phyloP scores from a whole-genome alignment of 2,888 invertebrate genomes.

The Acleris sparsana region DNA sequence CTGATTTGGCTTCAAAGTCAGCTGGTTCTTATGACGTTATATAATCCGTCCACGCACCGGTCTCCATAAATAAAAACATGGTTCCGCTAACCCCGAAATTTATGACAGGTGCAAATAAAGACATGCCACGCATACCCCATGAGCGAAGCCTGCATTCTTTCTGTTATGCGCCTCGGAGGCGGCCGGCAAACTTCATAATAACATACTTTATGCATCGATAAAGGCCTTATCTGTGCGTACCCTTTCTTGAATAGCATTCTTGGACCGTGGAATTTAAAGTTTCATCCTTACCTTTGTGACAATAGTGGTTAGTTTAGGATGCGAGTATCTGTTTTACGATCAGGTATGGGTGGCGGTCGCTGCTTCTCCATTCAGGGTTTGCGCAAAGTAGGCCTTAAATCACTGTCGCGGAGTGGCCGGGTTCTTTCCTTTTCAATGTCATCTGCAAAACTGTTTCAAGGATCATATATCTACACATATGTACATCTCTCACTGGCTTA shows the following conservation, averaged over 20 bases:
- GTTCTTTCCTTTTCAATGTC: conserved; percentile 57
- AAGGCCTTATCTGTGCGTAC: conserved; percentile 72
- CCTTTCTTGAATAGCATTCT: conserved; percentile 76
- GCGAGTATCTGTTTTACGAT: conserved; percentile 68
- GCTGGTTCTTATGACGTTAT: conserved; percentile 35
- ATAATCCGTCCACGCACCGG: conserved; percentile 42
- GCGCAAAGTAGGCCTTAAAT: conserved; percentile 70
- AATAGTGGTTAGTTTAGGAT: conserved; percentile 54
- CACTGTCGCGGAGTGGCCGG: conserved; percentile 43
- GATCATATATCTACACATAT: not conserved
- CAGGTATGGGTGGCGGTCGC: conserved; percentile 63
- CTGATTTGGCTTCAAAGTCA: conserved; percentile 16
- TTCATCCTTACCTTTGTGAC: conserved; percentile 50
- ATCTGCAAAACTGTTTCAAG: conserved; percentile 39
- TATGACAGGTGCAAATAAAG: conserved; percentile 71
- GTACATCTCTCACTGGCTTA: too few relatives aligned
- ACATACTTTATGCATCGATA: conserved; percentile 78
- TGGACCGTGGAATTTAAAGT: conserved; percentile 59
- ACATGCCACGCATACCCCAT: conserved; percentile 62
- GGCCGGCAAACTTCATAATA: conserved; percentile 72
- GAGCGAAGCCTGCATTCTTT: conserved; percentile 60
- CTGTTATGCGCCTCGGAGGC: conserved; percentile 50
- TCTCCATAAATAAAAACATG: conserved; percentile 45
- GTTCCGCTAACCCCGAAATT: conserved; percentile 53
- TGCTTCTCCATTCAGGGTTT: conserved; percentile 67